phyloP scores from a whole-genome alignment of 92 coral and sea anemone species.

The Umimayanthus chanpuru region DNA sequence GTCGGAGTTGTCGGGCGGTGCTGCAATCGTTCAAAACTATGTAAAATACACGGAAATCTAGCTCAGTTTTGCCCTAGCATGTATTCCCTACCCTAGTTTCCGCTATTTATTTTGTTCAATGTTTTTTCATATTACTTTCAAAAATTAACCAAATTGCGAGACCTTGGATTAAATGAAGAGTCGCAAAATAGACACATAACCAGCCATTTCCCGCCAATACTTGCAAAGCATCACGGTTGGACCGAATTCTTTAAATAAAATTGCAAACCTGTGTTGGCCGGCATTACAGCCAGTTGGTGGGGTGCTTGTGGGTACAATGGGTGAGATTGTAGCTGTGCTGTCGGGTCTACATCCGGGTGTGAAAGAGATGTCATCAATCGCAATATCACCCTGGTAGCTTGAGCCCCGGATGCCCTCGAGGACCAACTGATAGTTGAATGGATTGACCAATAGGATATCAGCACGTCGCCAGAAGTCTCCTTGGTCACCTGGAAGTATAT shows the following conservation, averaged over 20 bases:
- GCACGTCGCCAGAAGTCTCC: constrained; percentile 94
- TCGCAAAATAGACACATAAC: background rate
- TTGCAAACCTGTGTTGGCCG: constrained; percentile 77
- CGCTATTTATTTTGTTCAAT: background rate
- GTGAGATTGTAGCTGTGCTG: constrained; percentile 82
- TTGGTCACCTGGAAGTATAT: constrained; percentile 70
- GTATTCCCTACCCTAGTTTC: background rate
- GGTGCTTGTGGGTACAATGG: constrained; percentile 76
- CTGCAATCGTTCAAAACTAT: no score
- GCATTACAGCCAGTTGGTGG: constrained; percentile 77
- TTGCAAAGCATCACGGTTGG: background rate
- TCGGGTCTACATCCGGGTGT: constrained; percentile 94
- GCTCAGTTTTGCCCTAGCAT: background rate
- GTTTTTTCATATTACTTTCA: background rate
- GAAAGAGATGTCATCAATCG: constrained; percentile 94
- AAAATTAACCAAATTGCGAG: background rate
- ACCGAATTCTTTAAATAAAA: background rate
- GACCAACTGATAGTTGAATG: constrained; percentile 82
- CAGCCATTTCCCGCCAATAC: background rate
- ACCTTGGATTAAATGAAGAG: no score
- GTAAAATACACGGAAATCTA: no score
- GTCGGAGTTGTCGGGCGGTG: background rate
- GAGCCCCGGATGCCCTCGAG: constrained; percentile 85
- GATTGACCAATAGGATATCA: constrained; percentile 68
- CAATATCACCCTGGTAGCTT: constrained; percentile 92